Evolutionary conservation across 2,888 invertebrate species (phyloP), one percentile per base, ranked within the genome.

Genomic region (Chrysomela aeneicollis): DNA sequence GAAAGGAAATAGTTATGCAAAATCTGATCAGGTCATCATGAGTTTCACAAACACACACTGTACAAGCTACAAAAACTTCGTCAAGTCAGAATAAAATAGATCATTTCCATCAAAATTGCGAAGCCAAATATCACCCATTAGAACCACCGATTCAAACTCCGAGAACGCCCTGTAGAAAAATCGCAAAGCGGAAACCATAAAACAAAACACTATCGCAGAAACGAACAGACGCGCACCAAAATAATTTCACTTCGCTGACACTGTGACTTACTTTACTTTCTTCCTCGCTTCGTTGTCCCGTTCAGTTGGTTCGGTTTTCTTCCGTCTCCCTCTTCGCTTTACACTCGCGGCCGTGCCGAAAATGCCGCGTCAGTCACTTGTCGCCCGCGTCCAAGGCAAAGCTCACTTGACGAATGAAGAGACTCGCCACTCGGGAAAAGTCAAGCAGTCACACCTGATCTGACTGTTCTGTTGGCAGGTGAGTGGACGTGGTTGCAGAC

Each of bases 361-460:
- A 17, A 17, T 57, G 22, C 55, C 54, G 47, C 61, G 37, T 50
- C 50, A 42, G 53, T 49, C 51, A 18, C 37, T 52, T 4, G 22
- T 49, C 53, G 49, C 18, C 49, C 35, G n/a, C n/a, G n/a, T n/a
- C n/a, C n/a, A n/a, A n/a, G 53, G 35, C 26, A 52, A 30, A 22
- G 18, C 57, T 47, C 32, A 32, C 54, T 57, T 53, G 58, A 65
- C 58, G 61, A 57, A 54, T 15, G 30, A 47, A 52, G 52, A n/a
- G n/a, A n/a, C n/a, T n/a, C n/a, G n/a, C n/a, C n/a, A n/a, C n/a
- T n/a, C n/a, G n/a, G n/a, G n/a, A n/a, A n/a, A n/a, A n/a, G n/a
- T n/a, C n/a, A n/a, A n/a, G n/a, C n/a, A 52, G 65, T 65, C 61
- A 61, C 61, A 65, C 65, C 65, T 61, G 65, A 65, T 64, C 64